These are phyloP conservation scores for Drosophila tripunctata DNA, from an alignment of 2,888 invertebrate species.

Conservation along the genomic window DNA sequence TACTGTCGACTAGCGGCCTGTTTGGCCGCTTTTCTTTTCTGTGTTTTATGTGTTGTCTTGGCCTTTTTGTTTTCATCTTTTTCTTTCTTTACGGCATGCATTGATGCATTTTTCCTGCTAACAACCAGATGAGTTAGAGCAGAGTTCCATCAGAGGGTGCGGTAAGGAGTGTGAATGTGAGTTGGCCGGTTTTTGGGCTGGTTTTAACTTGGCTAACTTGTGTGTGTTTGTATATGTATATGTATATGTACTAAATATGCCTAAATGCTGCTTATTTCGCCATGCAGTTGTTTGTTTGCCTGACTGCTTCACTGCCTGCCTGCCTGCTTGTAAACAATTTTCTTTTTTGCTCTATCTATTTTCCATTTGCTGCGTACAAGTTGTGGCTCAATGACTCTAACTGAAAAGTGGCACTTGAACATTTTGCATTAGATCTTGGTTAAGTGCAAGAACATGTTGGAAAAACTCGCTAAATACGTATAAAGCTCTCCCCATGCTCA, in stretches of 20 bases:
- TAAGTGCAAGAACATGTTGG: neutral
- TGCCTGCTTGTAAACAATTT: conserved; percentile 18
- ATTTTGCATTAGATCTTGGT: neutral
- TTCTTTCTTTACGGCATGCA: conserved; percentile 54
- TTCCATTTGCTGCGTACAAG: conserved; percentile 9
- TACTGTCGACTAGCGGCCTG: conserved; percentile 56
- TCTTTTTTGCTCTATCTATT: neutral
- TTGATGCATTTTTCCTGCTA: conserved; percentile 80
- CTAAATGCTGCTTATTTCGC: conserved; percentile 71
- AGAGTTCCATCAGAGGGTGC: neutral
- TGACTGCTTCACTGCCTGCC: conserved; percentile 14
- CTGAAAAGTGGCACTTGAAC: conserved; percentile 29
- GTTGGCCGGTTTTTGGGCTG: conserved; percentile 54
- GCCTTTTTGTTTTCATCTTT: conserved; percentile 44
- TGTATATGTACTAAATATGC: conserved; percentile 72
- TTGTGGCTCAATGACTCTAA: conserved; percentile 28
- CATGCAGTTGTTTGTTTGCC: conserved; percentile 27
- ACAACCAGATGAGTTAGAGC: conserved; percentile 56
- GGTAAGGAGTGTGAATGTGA: conserved; percentile 14
- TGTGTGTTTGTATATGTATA: too few relatives aligned
- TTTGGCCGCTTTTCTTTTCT: conserved; percentile 72
- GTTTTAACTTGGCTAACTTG: conserved; percentile 50
- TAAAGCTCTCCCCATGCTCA: neutral
- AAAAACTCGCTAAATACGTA: neutral
- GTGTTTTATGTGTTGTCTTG: conserved; percentile 57